phyloP scores from a whole-genome alignment of 2,113 vertebrate genomes.

The Psilopogon haemacephalus region DNA sequence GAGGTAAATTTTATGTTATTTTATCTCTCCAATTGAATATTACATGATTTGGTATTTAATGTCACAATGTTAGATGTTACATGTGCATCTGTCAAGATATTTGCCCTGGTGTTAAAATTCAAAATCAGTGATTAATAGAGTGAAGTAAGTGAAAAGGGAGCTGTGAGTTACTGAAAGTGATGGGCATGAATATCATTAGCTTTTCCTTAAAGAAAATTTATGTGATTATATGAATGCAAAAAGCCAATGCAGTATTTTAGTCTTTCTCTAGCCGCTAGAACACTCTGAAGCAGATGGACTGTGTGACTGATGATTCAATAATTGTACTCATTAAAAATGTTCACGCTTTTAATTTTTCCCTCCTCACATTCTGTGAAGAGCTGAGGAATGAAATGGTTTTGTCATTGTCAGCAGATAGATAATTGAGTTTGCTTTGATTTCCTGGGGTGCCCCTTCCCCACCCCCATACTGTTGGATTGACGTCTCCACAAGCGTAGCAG shows the following conservation, averaged over 20 bases:
- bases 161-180: conserved; percentile 43
- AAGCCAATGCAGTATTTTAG: conserved; percentile 67
- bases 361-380: conserved; percentile 69
- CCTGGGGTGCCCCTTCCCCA: conserved; percentile 54
- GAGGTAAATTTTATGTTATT: conserved; percentile 59
- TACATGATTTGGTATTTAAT: conserved; percentile 34
- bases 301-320: conserved; percentile 81
- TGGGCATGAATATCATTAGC: conserved; percentile 53
- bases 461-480: conserved; percentile 54
- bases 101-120: conserved; percentile 48
- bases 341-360: conserved; percentile 77
- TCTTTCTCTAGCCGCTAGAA: conserved; percentile 67
- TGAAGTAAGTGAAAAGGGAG: conserved; percentile 35
- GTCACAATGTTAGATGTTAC: conserved; percentile 12
- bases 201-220: conserved; percentile 71
- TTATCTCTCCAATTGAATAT: conserved; percentile 52
- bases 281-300: conserved; percentile 76
- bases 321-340: conserved; percentile 81
- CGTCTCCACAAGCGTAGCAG: conserved; percentile 48
- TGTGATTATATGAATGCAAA: conserved; percentile 67
- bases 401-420: conserved; percentile 76
- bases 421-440: conserved; percentile 78
- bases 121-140: conserved; percentile 64
- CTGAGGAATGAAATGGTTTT: conserved; percentile 74
- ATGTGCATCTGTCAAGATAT: conserved; percentile 31